Percentiles rank a stretch among this genome's conserved stretches.
These are phyloP conservation scores for Caiman crocodilus DNA, from an alignment of 2,797 vertebrate genomes.

Conservation along the genomic window DNA sequence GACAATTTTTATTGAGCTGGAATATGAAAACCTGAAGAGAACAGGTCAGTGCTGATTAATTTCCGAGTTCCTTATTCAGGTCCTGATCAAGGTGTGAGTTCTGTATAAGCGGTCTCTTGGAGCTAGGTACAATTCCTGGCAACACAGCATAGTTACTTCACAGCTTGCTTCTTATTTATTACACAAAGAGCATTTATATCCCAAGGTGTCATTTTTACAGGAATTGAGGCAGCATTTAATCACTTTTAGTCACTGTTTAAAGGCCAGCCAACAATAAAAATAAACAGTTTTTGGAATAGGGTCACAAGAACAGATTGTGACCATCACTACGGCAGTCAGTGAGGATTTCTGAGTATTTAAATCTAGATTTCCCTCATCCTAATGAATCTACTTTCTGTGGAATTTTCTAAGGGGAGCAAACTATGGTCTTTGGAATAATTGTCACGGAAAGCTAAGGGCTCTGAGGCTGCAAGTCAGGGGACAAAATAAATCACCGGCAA, in stretches of 20 bases:
- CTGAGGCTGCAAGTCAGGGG: slow-evolving; percentile 42
- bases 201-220: not conserved
- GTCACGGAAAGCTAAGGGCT: slow-evolving; percentile 21
- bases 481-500: not conserved
- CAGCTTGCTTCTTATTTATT: not conserved
- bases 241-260: not conserved
- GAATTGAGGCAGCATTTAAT: not conserved
- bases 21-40: slow-evolving; percentile 12
- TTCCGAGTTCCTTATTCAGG: not conserved
- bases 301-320: accelerated
- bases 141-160: not conserved
- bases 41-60: not conserved
- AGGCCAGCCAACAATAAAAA: not conserved
- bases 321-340: not conserved
- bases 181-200: not conserved
- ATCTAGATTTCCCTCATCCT: not conserved
- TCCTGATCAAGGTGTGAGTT: not conserved
- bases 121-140: not conserved
- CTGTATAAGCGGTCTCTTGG: not conserved
- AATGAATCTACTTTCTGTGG: not conserved
- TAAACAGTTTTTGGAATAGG: not conserved
- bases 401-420: slow-evolving; percentile 18
- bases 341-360: not conserved
- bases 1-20: slow-evolving; percentile 28
- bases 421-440: slow-evolving; percentile 38